Conservation (phyloP, 2,797 vertebrate genomes). For the Chrosomus eos region DNA sequence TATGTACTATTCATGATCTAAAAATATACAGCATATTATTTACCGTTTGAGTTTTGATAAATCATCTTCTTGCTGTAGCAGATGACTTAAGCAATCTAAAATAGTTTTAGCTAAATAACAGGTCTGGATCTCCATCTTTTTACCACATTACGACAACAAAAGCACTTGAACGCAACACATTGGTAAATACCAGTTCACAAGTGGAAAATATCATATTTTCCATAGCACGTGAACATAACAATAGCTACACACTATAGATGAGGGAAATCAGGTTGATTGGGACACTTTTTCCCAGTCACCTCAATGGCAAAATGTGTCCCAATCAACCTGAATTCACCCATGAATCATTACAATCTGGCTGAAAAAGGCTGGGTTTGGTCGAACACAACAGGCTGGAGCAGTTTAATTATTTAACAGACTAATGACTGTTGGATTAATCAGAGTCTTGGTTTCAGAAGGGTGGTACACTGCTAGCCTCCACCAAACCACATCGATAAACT, state of each 20-base stretch:
- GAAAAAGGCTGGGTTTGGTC: slow-evolving; percentile 21
- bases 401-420: slow-evolving; percentile 51
- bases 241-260: not conserved
- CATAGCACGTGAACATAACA: too few relatives aligned
- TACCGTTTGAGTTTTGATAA: too few relatives aligned
- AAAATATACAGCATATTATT: too few relatives aligned
- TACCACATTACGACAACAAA: too few relatives aligned
- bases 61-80: too few relatives aligned
- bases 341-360: slow-evolving; percentile 37
- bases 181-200: too few relatives aligned
- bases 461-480: slow-evolving; percentile 45
- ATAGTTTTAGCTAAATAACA: too few relatives aligned
- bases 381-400: not conserved
- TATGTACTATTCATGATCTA: too few relatives aligned
- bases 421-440: slow-evolving; percentile 38
- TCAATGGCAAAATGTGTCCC: not conserved
- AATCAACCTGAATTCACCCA: not conserved
- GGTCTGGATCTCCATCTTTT: too few relatives aligned
- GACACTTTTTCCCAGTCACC: not conserved
- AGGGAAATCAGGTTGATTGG: not conserved
- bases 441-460: slow-evolving; percentile 5
- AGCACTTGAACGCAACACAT: too few relatives aligned
- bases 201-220: too few relatives aligned
- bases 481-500: slow-evolving; percentile 62
- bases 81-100: too few relatives aligned